Evolutionary conservation across 2,797 vertebrate species (phyloP), one percentile per base, ranked within the genome.

Genomic region (Acanthopagrus latus): DNA sequence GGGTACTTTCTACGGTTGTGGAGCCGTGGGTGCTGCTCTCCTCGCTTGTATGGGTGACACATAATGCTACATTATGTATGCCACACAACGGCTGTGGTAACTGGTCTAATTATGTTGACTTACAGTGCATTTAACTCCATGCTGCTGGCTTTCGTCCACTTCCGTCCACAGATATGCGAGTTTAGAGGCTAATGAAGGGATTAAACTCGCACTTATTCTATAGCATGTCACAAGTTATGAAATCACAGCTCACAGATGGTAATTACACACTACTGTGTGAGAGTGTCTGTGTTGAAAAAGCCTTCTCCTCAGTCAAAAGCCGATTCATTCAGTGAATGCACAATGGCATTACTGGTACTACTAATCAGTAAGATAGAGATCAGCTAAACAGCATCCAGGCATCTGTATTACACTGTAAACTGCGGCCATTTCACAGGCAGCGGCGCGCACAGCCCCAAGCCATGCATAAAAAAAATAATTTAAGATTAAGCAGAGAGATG

Each of bases 51-150:
- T 74, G 47, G 60, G 50, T n/a, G n/a, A 75, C 52, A 64, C 52
- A 66, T 56, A 74, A 81, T 11, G 8, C 23, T 46, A 44, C 50
- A 21, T 46, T 43, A 55, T 68, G 63, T 25, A 58, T 69, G 71
- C 55, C 23, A 54, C 54, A 51, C 57, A 33, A 51, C 41, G 58
- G 33, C 79, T 69, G 64, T 72, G 64, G 27, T 62, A 74, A 76
- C 47, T 78, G 47, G 47, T 83, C 71, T 82, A 83, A 88, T 89
- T 84, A 83, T 66, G 73, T 64, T 76, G 72, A 86, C 57, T 57
- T 76, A 60, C 51, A 86, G 51, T 65, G 50, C 38, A 62, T 78
- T 70, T 84, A 71, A 73, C 59, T 68, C 44, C 29, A 20, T 47
- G 48, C 55, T 55, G 68, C 65, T 64, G 48, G 27, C 69, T 68